phyloP scores from a whole-genome alignment of 1,140 invertebrate species.

The Gryllus bimaculatus region DNA sequence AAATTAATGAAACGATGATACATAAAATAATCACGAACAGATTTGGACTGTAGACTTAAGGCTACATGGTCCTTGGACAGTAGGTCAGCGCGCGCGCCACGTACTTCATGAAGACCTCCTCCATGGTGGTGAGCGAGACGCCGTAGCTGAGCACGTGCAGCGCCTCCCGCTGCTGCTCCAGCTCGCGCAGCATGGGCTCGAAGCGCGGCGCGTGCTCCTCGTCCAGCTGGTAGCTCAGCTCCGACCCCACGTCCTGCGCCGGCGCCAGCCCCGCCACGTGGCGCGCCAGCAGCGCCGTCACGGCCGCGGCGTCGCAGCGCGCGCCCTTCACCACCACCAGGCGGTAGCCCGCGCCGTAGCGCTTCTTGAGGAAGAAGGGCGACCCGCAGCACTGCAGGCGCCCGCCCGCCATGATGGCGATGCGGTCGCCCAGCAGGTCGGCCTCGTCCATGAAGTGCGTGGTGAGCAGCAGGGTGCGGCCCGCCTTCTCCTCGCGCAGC shows the following conservation, averaged over 20 bases:
- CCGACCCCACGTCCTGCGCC: constrained; percentile 42
- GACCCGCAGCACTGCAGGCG: constrained; percentile 45
- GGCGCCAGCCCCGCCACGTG: constrained; percentile 45
- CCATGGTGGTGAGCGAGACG: constrained; percentile 49
- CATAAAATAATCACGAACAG: too few species aligned
- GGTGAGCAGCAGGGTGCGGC: constrained; percentile 49
- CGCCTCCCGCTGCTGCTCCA: constrained; percentile 35
- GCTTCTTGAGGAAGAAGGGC: constrained; percentile 45
- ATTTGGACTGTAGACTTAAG: too few species aligned
- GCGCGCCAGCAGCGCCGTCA: constrained; percentile 44
- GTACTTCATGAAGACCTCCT: constrained; percentile 52
- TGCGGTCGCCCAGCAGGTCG: constrained; percentile 51
- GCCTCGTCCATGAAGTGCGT: constrained; percentile 67
- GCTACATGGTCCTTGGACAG: too few species aligned
- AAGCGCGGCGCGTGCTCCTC: constrained; percentile 42
- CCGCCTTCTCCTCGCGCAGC: constrained; percentile 34
- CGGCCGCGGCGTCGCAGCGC: constrained; percentile 41
- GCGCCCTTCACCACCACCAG: constrained; percentile 42
- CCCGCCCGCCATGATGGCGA: constrained; percentile 49
- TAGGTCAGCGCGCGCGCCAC: constrained; percentile 1
- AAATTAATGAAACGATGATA: too few species aligned
- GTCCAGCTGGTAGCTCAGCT: constrained; percentile 47
- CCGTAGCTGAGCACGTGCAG: constrained; percentile 45
- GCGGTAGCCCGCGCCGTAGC: constrained; percentile 52
- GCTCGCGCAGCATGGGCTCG: constrained; percentile 37